Base-by-base conservation (phyloP, 2,797 vertebrate genomes). In the Phyllotis vaccarum region DNA sequence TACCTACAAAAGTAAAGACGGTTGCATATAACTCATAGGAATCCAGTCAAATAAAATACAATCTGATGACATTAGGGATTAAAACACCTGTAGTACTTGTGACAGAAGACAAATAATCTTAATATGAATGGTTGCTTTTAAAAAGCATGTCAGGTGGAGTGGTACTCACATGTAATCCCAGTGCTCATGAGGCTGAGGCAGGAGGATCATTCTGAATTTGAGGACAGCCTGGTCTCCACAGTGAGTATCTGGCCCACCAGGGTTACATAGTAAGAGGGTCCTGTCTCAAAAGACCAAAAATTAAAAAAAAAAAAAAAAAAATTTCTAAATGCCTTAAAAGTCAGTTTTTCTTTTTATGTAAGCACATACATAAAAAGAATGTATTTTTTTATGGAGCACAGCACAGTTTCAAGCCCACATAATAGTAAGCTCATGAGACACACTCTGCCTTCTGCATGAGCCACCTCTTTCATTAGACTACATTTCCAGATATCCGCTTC, bases 1-100 rank as follows among this genome's bases (percentile, higher is more conserved):
- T 0, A 99, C 99, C 99, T 99, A 96, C 1, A 43, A 98, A 68
- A 96, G 7, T 97, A 17, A 96, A 98, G 43, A 79, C 92, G 34
- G 60, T 2, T 56, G 60, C 11, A 62, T 1, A 0, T 92, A 66
- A 95, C 46, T 90, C 16, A 56, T 75, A 52, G 46, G 58, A 82
- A 70, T 16, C 2, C 43, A 24, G 64, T n/a, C 46, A 76, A 87
- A 82, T 29, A 68, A 93, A 81, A 83, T 46, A 80, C 58, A 86
- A 93, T 40, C 43, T 93, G 37, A 92, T 70, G 72, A 52, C 10
- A 6, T 40, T 29, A 66, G 29, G 8, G 16, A 86, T 66, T 54
- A 94, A 83, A 91, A 54, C 40, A 72, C 40, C 52, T 86, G 70
- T n/a, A n/a, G 31, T 60, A 60, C 40, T 64, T 49, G 83, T 21